Conservation (phyloP, 2,113 vertebrate genomes). For the Eptatretus burgeri region DNA sequence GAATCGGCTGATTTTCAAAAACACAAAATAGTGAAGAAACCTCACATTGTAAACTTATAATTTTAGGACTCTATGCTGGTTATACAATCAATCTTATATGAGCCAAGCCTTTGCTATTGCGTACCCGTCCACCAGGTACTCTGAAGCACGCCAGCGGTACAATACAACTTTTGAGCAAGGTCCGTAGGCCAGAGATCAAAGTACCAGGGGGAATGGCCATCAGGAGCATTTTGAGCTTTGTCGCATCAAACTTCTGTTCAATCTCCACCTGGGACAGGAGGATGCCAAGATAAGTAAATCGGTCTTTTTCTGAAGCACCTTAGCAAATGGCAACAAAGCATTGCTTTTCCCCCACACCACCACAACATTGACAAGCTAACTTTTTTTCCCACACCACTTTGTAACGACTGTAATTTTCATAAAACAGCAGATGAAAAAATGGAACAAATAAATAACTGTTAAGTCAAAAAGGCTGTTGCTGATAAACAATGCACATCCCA, state of each 20-base stretch:
- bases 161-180: slow-evolving; percentile 48
- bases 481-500: too few species aligned
- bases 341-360: background rate
- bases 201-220: slow-evolving; percentile 26
- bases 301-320: too few species aligned
- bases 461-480: too few species aligned
- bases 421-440: slow-evolving; percentile 9
- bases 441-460: too few species aligned
- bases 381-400: too few species aligned
- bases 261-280: slow-evolving; percentile 34
- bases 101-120: background rate
- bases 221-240: slow-evolving; percentile 33
- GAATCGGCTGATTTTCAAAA: slow-evolving; percentile 23
- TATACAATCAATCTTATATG: too few species aligned
- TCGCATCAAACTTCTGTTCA: slow-evolving; percentile 27
- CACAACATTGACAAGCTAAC: background rate
- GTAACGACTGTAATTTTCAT: too few species aligned
- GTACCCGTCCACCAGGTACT: slow-evolving; percentile 47
- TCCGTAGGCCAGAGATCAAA: slow-evolving; percentile 29
- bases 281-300: too few species aligned
- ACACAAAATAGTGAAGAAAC: too few species aligned
- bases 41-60: too few species aligned
- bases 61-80: too few species aligned
- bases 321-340: background rate
- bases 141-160: slow-evolving; percentile 41